Conservation (phyloP, 2,888 invertebrate species). For the Lysandra bellargus region DNA sequence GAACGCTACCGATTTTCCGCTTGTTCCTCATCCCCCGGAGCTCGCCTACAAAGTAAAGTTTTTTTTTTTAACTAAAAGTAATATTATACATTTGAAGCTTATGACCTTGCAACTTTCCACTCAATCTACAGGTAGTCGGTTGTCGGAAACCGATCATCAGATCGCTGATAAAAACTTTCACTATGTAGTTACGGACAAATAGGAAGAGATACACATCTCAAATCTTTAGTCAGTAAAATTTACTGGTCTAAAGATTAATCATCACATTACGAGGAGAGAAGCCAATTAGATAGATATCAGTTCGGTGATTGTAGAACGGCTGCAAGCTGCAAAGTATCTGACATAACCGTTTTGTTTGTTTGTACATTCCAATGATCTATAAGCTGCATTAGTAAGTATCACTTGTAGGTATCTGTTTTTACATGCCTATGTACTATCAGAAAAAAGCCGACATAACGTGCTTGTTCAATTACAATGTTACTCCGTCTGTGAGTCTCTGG, state of each 20-base stretch:
- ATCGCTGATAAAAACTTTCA: conserved; percentile 12
- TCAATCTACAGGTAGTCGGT: background rate
- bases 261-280: background rate
- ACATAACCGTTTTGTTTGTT: background rate
- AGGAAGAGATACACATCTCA: conserved; percentile 20
- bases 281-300: conserved; percentile 1
- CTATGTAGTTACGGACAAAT: conserved; percentile 11
- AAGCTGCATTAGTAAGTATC: background rate
- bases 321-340: background rate
- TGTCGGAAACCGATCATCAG: conserved; percentile 18
- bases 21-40: too few relatives aligned
- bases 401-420: too few relatives aligned
- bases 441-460: too few relatives aligned
- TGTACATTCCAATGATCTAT: background rate
- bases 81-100: too few relatives aligned
- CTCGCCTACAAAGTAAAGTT: too few relatives aligned
- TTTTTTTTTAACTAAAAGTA: background rate
- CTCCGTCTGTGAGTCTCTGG: too few relatives aligned
- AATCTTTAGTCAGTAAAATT: background rate
- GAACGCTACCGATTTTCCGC: too few relatives aligned
- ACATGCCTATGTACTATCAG: too few relatives aligned
- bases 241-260: conserved; percentile 15
- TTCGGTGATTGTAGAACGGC: background rate
- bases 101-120: too few relatives aligned
- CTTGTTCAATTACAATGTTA: too few relatives aligned